These are phyloP conservation scores for Drosophila paranaensis DNA, from an alignment of 2,888 invertebrate genomes.

Conservation along the genomic window DNA sequence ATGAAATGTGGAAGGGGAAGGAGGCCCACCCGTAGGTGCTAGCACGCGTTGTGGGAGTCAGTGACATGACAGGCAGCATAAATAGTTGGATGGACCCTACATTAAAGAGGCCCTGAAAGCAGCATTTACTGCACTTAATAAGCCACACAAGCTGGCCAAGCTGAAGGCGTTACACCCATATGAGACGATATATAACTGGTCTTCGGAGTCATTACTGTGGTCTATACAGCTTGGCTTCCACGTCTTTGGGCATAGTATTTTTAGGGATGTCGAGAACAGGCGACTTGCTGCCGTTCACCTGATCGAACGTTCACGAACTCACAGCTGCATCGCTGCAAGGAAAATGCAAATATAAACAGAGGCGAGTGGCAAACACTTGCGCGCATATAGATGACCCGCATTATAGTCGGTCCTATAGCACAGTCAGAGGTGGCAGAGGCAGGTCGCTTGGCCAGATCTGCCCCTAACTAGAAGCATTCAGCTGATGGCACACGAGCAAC, in stretches of 20 bases:
- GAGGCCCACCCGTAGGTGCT: constrained; percentile 26
- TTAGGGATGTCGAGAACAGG: constrained; percentile 64
- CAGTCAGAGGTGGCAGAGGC: not conserved
- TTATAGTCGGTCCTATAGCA: constrained; percentile 37
- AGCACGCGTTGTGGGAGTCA: constrained; percentile 19
- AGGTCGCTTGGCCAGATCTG: not conserved
- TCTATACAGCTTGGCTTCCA: constrained; percentile 30
- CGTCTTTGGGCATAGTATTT: constrained; percentile 54
- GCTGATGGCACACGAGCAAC: constrained; percentile 55
- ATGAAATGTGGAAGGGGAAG: too few species aligned
- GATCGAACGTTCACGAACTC: constrained; percentile 17
- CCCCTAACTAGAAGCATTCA: constrained; percentile 68
- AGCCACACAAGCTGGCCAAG: constrained; percentile 27
- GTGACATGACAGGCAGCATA: constrained; percentile 72
- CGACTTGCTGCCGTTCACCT: constrained; percentile 12
- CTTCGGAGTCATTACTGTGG: constrained; percentile 10
- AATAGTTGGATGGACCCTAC: constrained; percentile 50
- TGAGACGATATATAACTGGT: constrained; percentile 15
- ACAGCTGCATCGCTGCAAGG: constrained; percentile 29
- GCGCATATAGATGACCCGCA: constrained; percentile 78
- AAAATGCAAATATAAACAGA: constrained; percentile 56
- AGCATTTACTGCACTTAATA: constrained; percentile 63
- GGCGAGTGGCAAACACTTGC: constrained; percentile 60
- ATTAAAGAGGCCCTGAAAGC: constrained; percentile 13
- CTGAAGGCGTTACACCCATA: not conserved